Evolutionary conservation across 2,797 vertebrate species (phyloP).

Genomic region (Cottoperca gobio): DNA sequence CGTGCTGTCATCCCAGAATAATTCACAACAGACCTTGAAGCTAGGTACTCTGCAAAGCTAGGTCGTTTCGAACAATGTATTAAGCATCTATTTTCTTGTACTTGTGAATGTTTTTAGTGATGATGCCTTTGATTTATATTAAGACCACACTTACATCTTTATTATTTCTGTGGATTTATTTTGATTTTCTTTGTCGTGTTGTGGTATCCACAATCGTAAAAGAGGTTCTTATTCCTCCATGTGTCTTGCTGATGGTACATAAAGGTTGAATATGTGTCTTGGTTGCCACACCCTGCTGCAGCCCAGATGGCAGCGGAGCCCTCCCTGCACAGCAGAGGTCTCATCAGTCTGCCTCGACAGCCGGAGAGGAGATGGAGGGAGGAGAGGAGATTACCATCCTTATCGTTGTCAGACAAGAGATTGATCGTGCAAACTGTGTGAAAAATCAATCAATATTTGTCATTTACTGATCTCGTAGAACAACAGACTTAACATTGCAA

Average conservation of each 20-base stretch:
- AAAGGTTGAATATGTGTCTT: conserved; percentile 25
- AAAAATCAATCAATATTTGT: conserved; percentile 36
- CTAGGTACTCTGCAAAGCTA: conserved; percentile 9
- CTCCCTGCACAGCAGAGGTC: conserved; percentile 58
- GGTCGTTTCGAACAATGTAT: background rate
- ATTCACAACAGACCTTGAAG: conserved; percentile 30
- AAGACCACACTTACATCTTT: conserved; percentile 5
- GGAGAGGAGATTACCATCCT: conserved; percentile 56
- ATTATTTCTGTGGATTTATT: background rate
- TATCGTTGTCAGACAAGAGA: conserved; percentile 47
- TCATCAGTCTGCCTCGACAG: conserved; percentile 68
- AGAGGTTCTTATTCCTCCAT: background rate
- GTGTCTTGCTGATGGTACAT: conserved; percentile 16
- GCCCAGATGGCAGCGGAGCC: conserved; percentile 75
- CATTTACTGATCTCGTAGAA: background rate
- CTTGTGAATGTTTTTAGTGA: background rate
- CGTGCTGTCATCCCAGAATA: conserved; percentile 31
- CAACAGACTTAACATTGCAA: background rate
- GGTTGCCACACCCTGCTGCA: conserved; percentile 62
- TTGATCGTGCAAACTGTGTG: conserved; percentile 21
- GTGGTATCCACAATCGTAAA: background rate
- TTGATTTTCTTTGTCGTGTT: background rate
- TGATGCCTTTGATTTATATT: conserved; percentile 22
- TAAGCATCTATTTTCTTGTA: background rate
- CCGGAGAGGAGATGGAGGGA: conserved; percentile 56